Conservation (phyloP, 2,797 vertebrate species). For the Phoxinus dragarum region DNA sequence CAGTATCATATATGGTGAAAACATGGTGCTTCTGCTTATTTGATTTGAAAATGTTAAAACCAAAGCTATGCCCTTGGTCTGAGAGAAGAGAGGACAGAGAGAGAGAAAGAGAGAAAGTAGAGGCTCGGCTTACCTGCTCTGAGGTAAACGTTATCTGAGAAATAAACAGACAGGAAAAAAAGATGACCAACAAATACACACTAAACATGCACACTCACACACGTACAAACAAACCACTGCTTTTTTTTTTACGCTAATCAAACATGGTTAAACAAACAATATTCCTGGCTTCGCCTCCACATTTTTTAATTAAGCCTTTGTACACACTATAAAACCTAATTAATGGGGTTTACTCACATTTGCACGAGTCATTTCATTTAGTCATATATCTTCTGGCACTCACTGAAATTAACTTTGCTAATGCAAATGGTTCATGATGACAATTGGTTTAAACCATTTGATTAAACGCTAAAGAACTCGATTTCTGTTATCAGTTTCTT, state of each 20-base stretch:
- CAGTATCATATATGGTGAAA: not conserved
- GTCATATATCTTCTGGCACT: not conserved
- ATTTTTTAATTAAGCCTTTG: constrained; percentile 13
- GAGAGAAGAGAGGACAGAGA: not conserved
- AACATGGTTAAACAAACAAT: constrained; percentile 15
- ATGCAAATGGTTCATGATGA: not conserved
- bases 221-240: constrained; percentile 30
- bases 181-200: constrained; percentile 70
- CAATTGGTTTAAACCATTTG: not conserved
- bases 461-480: not conserved
- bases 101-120: not conserved
- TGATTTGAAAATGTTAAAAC: not conserved
- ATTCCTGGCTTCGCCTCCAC: not conserved
- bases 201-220: constrained; percentile 53
- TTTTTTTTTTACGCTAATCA: constrained; percentile 36
- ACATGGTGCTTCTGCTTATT: not conserved
- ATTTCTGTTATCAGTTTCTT: not conserved
- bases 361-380: not conserved
- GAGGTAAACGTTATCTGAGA: constrained; percentile 85
- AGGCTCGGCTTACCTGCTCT: constrained; percentile 81
- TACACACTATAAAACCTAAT: constrained; percentile 20
- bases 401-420: not conserved
- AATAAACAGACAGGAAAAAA: constrained; percentile 75
- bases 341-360: not conserved
- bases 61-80: constrained; percentile 36